Evolutionary conservation across 2,888 invertebrate species (phyloP).

Genomic region (Erebia palarica): DNA sequence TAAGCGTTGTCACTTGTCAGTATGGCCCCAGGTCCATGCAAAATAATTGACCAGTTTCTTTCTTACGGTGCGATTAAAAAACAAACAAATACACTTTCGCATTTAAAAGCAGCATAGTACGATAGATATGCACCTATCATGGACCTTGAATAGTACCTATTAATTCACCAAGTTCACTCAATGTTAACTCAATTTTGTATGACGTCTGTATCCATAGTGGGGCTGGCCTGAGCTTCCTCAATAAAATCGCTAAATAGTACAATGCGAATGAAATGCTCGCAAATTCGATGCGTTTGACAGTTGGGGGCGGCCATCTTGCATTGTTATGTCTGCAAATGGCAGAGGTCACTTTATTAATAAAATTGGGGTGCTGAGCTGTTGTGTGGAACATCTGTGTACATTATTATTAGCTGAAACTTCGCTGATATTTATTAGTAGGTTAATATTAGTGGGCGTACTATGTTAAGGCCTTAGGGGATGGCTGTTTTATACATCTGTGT

Average conservation of each 20-base stretch:
- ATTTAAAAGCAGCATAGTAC: no score
- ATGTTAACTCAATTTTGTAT: no score
- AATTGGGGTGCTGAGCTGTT: conserved; percentile 36
- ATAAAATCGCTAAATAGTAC: conserved; percentile 44
- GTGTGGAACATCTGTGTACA: conserved; percentile 45
- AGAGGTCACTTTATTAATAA: conserved; percentile 46
- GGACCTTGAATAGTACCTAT: no score
- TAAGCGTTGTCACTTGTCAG: no score
- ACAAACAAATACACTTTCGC: no score
- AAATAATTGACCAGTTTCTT: no score
- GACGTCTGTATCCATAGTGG: no score
- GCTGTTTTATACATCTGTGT: neutral
- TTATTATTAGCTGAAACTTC: conserved; percentile 14
- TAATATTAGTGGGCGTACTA: conserved; percentile 4
- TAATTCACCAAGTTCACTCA: no score
- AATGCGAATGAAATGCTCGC: conserved; percentile 53
- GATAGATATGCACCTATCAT: no score
- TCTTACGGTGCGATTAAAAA: no score
- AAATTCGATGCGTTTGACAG: conserved; percentile 68
- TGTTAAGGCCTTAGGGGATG: neutral
- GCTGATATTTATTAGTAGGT: conserved; percentile 9
- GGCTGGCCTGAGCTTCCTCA: conserved; percentile 45
- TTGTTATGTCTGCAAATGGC: conserved; percentile 59
- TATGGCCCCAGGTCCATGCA: no score
- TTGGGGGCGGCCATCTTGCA: conserved; percentile 66